Evolutionary conservation across 2,113 vertebrate genomes (phyloP).

Genomic region (Arizona elegans): DNA sequence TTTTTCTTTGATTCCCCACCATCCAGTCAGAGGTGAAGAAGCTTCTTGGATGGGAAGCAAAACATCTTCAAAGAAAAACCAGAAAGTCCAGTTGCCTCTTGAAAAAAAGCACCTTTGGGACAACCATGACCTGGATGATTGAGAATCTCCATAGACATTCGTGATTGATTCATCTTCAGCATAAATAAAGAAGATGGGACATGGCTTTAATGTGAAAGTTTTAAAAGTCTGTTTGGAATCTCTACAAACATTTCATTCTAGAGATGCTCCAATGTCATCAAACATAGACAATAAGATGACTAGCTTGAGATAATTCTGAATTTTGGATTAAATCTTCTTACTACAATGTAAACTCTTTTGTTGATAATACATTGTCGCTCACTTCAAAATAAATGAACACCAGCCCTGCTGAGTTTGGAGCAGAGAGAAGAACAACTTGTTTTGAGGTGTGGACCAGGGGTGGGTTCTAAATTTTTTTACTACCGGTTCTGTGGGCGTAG

Average conservation of each 20-base stretch:
- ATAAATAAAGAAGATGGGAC: not conserved
- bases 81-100: too few relatives aligned
- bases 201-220: not conserved
- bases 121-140: too few relatives aligned
- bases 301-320: not conserved
- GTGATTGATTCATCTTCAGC: slow-evolving; percentile 42
- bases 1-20: too few relatives aligned
- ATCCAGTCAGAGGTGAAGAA: too few relatives aligned
- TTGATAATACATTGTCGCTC: not conserved
- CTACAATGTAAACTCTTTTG: not conserved
- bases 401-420: not conserved
- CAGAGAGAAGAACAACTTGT: not conserved
- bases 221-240: not conserved
- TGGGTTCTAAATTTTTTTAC: too few relatives aligned
- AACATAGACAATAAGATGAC: not conserved
- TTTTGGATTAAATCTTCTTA: not conserved
- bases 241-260: not conserved
- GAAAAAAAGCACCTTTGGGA: too few relatives aligned
- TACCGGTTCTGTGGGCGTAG: too few relatives aligned
- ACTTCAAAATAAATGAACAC: not conserved
- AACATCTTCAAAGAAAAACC: too few relatives aligned
- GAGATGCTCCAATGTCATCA: not conserved
- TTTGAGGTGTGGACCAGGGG: not conserved
- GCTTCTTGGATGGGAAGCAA: too few relatives aligned
- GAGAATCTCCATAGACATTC: not conserved